Conservation (phyloP, 2,888 invertebrate genomes). For the Plebejus melissa region DNA sequence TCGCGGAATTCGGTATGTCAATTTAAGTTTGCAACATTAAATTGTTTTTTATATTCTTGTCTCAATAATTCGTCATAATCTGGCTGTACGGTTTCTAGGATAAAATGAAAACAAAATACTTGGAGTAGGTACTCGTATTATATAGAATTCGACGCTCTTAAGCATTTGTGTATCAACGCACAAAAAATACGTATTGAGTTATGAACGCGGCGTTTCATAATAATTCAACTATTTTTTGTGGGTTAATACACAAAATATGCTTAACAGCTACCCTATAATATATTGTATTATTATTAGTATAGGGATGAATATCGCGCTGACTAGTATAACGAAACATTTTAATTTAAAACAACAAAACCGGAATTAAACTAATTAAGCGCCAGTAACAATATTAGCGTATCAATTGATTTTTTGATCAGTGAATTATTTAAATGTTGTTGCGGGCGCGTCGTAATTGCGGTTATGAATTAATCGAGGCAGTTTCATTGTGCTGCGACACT, state of each 20-base stretch:
- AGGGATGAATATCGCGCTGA: too few relatives aligned
- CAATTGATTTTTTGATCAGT: constrained; percentile 30
- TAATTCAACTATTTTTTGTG: too few relatives aligned
- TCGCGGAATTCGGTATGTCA: constrained; percentile 33
- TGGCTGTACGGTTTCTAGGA: not conserved
- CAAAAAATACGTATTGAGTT: too few relatives aligned
- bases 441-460: constrained; percentile 36
- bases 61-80: not conserved
- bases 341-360: constrained; percentile 2
- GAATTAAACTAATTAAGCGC: not conserved
- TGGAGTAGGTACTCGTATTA: too few relatives aligned
- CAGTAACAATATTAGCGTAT: constrained; percentile 15
- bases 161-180: too few relatives aligned
- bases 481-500: constrained; percentile 40
- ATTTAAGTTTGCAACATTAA: constrained; percentile 31
- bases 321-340: not conserved
- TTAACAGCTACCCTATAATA: too few relatives aligned
- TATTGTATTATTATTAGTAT: too few relatives aligned
- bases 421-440: constrained; percentile 37
- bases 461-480: constrained; percentile 43
- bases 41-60: constrained; percentile 31
- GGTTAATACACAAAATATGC: too few relatives aligned
- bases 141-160: too few relatives aligned
- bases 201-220: too few relatives aligned
- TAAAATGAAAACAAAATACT: too few relatives aligned